Base-by-base conservation (phyloP, 2,797 vertebrate species). In the Cynodonichthys magdalenae region DNA sequence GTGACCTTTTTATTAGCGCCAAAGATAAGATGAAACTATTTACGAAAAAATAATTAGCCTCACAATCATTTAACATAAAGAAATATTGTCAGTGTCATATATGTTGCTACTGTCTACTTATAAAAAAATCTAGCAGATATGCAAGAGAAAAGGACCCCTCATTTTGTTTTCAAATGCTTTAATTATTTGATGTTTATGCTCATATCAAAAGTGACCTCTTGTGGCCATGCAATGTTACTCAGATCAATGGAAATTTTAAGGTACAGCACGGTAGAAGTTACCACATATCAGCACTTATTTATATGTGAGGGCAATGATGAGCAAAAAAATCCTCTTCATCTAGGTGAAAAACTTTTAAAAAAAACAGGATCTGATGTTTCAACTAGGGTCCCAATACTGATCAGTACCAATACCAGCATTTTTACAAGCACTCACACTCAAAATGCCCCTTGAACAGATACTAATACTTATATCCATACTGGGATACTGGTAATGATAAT, bases 1-100 rank as follows among this genome's bases (percentile, higher is more conserved):
- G 80, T 85, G 87, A 90, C 87, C 88, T 92, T 89, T 24, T 77
- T 74, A 75, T 81, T 86, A 62, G 79, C 63, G 86, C 77, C 74
- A 81, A 39, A 68, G 66, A 79, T 87, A 84, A 90, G 71, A 73
- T 62, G 69, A 34, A 62, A 66, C 73, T 72, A 83, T 89, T 82
- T 87, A 70, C 70, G n/a, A 74, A 58, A 49, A 86, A 78, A 89
- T 89, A 82, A 68, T 79, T 77, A 63, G 64, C 47, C 17, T 73
- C 27, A 7, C 15, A 5, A 18, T 49, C 28, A 53, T 24, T 61
- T 60, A 56, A 47, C 59, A 46, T 15, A 10, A 15, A 59, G 5
- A 60, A 44, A 68, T 63, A 3, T 56, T 53, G 28, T 34, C 15
- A 19, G 24, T n/a, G 36, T 63, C 24, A 5, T 53, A 54, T 59